Base-by-base conservation (phyloP, 2,797 vertebrate species). In the Rhinella marina region DNA sequence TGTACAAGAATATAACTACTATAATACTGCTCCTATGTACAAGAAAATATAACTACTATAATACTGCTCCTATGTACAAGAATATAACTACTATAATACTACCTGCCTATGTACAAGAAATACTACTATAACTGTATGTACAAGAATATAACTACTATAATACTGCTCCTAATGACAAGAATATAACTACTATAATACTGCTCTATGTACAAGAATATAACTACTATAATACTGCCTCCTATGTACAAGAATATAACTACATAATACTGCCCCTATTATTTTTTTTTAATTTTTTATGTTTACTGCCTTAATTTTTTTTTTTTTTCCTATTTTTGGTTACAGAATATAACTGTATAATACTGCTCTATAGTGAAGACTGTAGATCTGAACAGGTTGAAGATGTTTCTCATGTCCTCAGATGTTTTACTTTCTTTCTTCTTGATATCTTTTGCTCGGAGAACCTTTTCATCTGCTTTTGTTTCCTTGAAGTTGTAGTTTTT, bases 1-100 rank as follows among this genome's bases (percentile, higher is more conserved):
- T 64, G 23, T 68, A 68, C 64, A 68, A 16, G 25, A 68, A 68
- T 68, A 68, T 68, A 68, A 68, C n/a, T 68, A 68, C 64, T 68
- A 29, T 68, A 68, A 68, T 59, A 59, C 57, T 59, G 8, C 61
- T 6, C 59, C 59, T 62, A 21, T 61, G 59, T 61, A 61, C 59
- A 61, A 61, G 59, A n/a, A n/a, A 57, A 61, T 61, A 61, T 61
- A 62, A 62, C 57, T 23, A 9, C 61, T 62, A 62, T 62, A 23
- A 62, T 23, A 23, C 21, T 23, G 7, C 61, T n/a, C 21, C 21
- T 62, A 62, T 62, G 61, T 62, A 62, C 61, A 62, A n/a, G 61
- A 62, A 62, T 59, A 62, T 59, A 59, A 17, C 57, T 59, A 7
- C 61, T 62, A 62, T 62, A 62, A 62, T 62, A 6, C 64, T 29